Evolutionary conservation across 2,888 invertebrate species (phyloP).

Genomic region (Toxonevra muliebris): DNA sequence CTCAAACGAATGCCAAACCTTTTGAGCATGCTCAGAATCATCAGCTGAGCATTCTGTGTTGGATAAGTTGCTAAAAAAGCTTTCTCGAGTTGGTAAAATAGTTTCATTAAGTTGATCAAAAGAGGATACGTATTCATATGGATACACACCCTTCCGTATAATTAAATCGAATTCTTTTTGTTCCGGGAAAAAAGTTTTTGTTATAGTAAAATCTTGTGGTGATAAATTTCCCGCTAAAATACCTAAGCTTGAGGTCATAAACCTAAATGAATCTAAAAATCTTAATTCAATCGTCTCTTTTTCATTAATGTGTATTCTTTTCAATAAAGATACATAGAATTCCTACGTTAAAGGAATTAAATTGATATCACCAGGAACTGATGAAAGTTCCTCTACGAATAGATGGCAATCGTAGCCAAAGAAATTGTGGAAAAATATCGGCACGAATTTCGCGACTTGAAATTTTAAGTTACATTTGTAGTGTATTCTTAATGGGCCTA

Average conservation of each 20-base stretch:
- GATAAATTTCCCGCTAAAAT: conserved; percentile 21
- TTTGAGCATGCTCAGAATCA: conserved; percentile 13
- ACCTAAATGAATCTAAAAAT: conserved; percentile 20
- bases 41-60: conserved; percentile 8
- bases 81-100: background rate
- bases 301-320: conserved; percentile 22
- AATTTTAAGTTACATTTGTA: conserved; percentile 31
- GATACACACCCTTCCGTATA: conserved; percentile 24
- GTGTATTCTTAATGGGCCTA: too few species aligned
- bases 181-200: conserved; percentile 11
- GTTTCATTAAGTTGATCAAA: conserved; percentile 7
- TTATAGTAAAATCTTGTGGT: conserved; percentile 2
- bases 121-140: conserved; percentile 18
- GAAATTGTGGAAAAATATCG: conserved; percentile 22
- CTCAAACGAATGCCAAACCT: conserved; percentile 9
- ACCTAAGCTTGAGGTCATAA: conserved; percentile 27
- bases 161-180: conserved; percentile 18
- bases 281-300: conserved; percentile 9
- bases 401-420: conserved; percentile 24
- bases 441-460: conserved; percentile 23
- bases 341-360: conserved; percentile 27
- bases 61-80: conserved; percentile 14
- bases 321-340: conserved; percentile 26
- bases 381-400: conserved; percentile 25
- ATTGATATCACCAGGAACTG: conserved; percentile 23